These are phyloP conservation scores for Calephelis nemesis DNA, from an alignment of 1,140 invertebrate genomes.

Conservation along the genomic window DNA sequence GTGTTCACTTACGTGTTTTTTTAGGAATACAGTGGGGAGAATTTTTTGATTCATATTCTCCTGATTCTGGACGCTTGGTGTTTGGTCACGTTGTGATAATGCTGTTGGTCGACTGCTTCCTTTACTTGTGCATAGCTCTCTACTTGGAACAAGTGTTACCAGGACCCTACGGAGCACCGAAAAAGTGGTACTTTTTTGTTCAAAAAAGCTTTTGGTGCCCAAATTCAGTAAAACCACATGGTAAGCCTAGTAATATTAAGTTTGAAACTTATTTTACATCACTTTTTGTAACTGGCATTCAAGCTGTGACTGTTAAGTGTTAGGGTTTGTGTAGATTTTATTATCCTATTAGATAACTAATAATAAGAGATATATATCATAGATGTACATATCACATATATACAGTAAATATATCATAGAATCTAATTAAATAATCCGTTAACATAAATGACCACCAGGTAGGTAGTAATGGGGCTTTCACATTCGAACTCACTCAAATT, in stretches of 20 bases:
- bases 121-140: constrained; percentile 84
- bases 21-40: constrained; percentile 80
- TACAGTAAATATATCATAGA: too few relatives aligned
- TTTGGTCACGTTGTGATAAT: constrained; percentile 84
- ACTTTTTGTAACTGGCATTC: too few relatives aligned
- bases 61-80: constrained; percentile 83
- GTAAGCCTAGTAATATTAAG: constrained; percentile 27
- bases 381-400: too few relatives aligned
- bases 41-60: constrained; percentile 81
- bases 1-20: constrained; percentile 49
- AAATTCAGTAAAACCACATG: constrained; percentile 23
- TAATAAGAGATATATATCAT: too few relatives aligned
- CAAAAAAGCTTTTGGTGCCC: constrained; percentile 78
- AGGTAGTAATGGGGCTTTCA: too few relatives aligned
- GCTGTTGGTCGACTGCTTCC: constrained; percentile 81
- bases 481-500: too few relatives aligned
- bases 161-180: constrained; percentile 85
- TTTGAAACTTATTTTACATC: too few relatives aligned
- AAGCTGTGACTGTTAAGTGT: too few relatives aligned
- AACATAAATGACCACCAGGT: too few relatives aligned
- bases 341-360: too few relatives aligned
- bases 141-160: constrained; percentile 88
- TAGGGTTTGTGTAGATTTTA: too few relatives aligned
- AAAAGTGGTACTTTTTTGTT: constrained; percentile 87
- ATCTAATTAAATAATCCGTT: too few relatives aligned